These are phyloP conservation scores for Perodicticus potto DNA, from an alignment of 2,797 vertebrate genomes.

Conservation along the genomic window DNA sequence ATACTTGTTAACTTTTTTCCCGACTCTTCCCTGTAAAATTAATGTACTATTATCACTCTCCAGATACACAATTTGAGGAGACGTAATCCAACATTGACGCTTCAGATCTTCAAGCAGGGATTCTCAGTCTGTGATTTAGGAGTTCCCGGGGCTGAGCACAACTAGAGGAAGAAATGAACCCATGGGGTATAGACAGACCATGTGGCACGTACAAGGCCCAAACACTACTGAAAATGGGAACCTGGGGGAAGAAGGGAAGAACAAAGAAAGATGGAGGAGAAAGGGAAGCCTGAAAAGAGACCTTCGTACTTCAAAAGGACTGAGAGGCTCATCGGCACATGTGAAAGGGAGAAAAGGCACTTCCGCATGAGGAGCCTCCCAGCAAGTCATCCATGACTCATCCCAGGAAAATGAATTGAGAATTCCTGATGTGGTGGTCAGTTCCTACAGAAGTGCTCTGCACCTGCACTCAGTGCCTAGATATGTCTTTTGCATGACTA, in stretches of 20 bases:
- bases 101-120: conserved; percentile 55
- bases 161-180: neutral
- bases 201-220: neutral
- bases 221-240: conserved; percentile 39
- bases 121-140: conserved; percentile 55
- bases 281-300: neutral
- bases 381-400: neutral
- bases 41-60: neutral
- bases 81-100: conserved; percentile 47
- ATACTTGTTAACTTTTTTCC: neutral
- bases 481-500: neutral
- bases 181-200: neutral
- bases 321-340: neutral
- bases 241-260: conserved; percentile 13
- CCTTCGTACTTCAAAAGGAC: neutral
- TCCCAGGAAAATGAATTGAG: conserved; percentile 19
- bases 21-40: neutral
- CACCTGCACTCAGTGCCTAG: neutral
- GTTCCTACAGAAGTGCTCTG: neutral
- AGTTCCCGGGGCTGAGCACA: neutral
- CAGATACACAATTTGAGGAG: conserved; percentile 75
- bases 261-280: neutral
- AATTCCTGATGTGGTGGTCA: conserved; percentile 42
- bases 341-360: conserved; percentile 1
- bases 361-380: neutral